Base-by-base conservation (phyloP, 2,113 vertebrate genomes). In the Ciconia boyciana region DNA sequence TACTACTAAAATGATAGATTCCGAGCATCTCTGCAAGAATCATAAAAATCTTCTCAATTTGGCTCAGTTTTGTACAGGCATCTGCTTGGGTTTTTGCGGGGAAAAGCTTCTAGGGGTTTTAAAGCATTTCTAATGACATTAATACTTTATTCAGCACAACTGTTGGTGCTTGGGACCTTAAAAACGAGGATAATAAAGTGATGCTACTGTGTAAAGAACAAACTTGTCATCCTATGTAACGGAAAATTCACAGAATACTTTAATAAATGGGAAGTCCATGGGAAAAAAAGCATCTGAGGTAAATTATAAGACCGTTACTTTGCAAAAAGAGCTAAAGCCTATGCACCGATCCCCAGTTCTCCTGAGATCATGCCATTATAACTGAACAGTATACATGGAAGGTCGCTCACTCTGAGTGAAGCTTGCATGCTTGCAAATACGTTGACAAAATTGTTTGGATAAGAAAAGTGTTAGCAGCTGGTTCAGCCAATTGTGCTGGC, bases 41-140 rank as follows among this genome's bases (percentile, higher is more conserved):
- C 2, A 2, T 48, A 60, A 49, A 60, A 65, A 20, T 24, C 9
- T 34, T 72, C 39, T 71, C 19, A 32, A 31, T 22, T 88, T 80
- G 31, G 51, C 71, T 90, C 41, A 39, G 25, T 93, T 93, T 94
- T 65, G 49, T 82, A 69, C 52, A 78, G 75, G 51, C 17, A 58
- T 11, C 51, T 70, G 17, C 65, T 79, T 84, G 46, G 36, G 18
- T 10, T 70, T 91, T 87, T 49, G 29, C 44, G 43, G 58, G 61
- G 34, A 49, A 46, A 87, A 78, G 24, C 43, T 90, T 70, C 14
- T 25, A 46, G 24, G 17, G 19, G 22, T 60, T 87, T 79, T 66
- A 46, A 93, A 70, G 41, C 77, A 62, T 87, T 83, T 83, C 19
- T 83, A 69, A 90, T 44, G 17, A 66, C 52, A 60, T 11, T 18